Conservation (phyloP, 2,113 vertebrate species). For the Cettia cetti region DNA sequence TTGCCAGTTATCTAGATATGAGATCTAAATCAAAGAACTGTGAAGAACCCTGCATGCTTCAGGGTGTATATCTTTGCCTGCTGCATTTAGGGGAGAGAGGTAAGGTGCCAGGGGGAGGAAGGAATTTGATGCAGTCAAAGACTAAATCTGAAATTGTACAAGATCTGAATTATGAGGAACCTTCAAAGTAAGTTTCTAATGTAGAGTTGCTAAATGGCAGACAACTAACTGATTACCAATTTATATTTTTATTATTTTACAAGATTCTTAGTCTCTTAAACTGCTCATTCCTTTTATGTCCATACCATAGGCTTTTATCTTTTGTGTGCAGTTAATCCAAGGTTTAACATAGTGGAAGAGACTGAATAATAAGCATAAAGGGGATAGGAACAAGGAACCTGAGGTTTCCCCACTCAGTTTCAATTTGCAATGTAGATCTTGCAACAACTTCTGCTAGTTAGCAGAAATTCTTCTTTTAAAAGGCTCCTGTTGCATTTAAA, state of each 20-base stretch:
- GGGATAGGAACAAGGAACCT: background rate
- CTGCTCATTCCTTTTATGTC: background rate
- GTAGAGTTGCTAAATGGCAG: background rate
- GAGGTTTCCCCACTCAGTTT: background rate
- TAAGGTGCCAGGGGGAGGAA: background rate
- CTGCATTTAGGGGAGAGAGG: background rate
- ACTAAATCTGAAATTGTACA: background rate
- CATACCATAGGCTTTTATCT: background rate
- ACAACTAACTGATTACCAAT: background rate
- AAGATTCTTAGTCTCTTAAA: background rate
- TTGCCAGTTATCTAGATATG: background rate
- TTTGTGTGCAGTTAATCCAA: background rate
- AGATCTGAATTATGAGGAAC: background rate
- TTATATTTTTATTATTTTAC: background rate
- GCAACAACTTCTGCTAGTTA: background rate
- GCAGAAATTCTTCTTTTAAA: background rate
- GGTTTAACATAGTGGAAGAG: background rate
- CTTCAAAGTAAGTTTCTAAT: background rate
- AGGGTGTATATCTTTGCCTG: background rate
- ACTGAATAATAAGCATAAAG: background rate
- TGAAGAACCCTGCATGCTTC: background rate
- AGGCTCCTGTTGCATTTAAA: background rate
- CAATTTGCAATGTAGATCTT: background rate
- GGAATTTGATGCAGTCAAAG: background rate
- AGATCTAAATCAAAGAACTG: background rate